phyloP scores from a whole-genome alignment of 2,888 invertebrate species.

The Polietes domitor region DNA sequence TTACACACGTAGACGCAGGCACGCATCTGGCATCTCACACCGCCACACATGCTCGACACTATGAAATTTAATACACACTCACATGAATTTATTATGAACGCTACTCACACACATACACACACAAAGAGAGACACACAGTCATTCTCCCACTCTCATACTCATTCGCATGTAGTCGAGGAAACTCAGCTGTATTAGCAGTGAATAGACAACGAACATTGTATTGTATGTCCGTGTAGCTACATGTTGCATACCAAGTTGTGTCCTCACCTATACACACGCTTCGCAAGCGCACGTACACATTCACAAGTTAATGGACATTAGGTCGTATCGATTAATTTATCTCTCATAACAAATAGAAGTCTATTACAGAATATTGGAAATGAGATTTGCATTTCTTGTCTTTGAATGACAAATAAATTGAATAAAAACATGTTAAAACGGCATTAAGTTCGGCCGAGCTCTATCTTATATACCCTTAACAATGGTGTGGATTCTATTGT shows the following conservation, averaged over 20 bases:
- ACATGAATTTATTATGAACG: conserved; percentile 11
- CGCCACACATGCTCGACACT: background rate
- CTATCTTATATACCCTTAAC: too few relatives aligned
- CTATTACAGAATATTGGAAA: too few relatives aligned
- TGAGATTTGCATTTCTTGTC: too few relatives aligned
- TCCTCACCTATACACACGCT: background rate
- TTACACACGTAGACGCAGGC: background rate
- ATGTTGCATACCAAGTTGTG: background rate
- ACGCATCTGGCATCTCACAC: background rate
- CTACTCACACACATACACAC: background rate
- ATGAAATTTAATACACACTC: conserved; percentile 5
- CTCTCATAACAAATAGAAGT: too few relatives aligned
- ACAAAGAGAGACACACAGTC: background rate
- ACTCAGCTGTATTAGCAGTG: background rate
- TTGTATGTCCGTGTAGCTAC: background rate
- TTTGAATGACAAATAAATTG: too few relatives aligned
- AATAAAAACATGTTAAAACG: too few relatives aligned
- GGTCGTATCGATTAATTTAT: too few relatives aligned
- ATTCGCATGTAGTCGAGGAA: background rate
- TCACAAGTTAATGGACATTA: too few relatives aligned
- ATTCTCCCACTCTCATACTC: background rate
- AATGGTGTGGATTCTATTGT: too few relatives aligned
- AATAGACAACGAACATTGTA: background rate
- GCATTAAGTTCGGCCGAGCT: too few relatives aligned
- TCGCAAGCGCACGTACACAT: background rate